A percentile compares a stretch with the other conserved stretches of the same genome.
Conservation (phyloP, 2,113 vertebrate species). For the Paramormyrops kingsleyae region DNA sequence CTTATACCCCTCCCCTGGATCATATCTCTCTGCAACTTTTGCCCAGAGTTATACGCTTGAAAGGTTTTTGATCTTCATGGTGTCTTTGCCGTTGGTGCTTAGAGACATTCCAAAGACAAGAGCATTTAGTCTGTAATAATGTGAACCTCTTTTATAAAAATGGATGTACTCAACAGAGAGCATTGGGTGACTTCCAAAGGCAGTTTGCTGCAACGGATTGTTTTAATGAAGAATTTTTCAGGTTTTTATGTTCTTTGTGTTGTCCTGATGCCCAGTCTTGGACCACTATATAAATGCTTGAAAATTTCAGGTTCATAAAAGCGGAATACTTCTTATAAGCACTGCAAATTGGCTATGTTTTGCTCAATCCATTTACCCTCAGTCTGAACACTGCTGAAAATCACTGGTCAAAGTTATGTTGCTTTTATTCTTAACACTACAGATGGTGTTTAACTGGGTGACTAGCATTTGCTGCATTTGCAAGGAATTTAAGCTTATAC, state of each 20-base stretch:
- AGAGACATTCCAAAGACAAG: not conserved
- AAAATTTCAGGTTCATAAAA: not conserved
- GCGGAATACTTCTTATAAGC: not conserved
- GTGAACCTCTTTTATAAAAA: not conserved
- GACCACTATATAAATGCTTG: not conserved
- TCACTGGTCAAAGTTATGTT: not conserved
- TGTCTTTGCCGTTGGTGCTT: not conserved
- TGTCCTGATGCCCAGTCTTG: not conserved
- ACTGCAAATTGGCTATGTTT: not conserved
- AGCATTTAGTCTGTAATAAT: not conserved
- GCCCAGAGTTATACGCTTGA: not conserved
- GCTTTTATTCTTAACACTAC: not conserved
- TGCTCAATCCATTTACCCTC: not conserved
- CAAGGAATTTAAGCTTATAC: not conserved
- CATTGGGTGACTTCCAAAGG: not conserved
- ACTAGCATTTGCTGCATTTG: not conserved
- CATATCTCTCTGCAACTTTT: not conserved
- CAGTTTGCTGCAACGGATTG: not conserved
- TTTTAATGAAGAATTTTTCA: not conserved
- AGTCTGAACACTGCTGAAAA: not conserved
- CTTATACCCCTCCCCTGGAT: not conserved
- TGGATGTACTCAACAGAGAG: not conserved
- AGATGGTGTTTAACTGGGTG: not conserved
- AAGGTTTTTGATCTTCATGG: not conserved
- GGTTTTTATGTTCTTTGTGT: not conserved